These are phyloP conservation scores for Papilio elwesi DNA, from an alignment of 2,888 invertebrate genomes.

Conservation along the genomic window DNA sequence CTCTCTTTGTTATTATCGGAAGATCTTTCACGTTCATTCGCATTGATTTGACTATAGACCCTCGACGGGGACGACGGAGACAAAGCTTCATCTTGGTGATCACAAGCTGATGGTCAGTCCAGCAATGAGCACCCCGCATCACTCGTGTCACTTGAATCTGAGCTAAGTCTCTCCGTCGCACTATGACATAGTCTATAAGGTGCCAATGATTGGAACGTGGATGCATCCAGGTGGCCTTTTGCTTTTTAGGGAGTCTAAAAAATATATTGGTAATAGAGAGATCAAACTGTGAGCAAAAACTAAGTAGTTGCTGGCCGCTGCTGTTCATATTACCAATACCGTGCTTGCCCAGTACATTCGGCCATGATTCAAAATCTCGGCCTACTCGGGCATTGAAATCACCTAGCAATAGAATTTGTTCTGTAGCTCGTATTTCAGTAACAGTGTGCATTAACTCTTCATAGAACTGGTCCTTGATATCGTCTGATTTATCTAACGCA, in stretches of 20 bases:
- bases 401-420: constrained; percentile 41
- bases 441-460: constrained; percentile 41
- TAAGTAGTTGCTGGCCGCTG: constrained; percentile 46
- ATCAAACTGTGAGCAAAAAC: constrained; percentile 45
- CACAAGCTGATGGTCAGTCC: constrained; percentile 47
- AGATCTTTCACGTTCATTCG: not conserved
- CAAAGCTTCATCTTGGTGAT: constrained; percentile 40
- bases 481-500: no score
- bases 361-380: constrained; percentile 33
- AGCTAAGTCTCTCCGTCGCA: constrained; percentile 41
- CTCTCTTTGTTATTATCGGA: not conserved
- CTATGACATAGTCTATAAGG: constrained; percentile 45
- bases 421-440: constrained; percentile 18
- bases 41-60: constrained; percentile 5
- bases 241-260: constrained; percentile 47
- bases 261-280: constrained; percentile 46
- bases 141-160: constrained; percentile 49
- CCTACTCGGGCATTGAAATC: constrained; percentile 45
- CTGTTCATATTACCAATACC: constrained; percentile 49
- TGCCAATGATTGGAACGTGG: constrained; percentile 50
- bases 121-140: constrained; percentile 47
- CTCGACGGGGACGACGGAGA: constrained; percentile 32
- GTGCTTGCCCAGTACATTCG: constrained; percentile 45
- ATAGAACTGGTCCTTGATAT: constrained; percentile 45
- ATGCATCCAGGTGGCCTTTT: constrained; percentile 52